Base-by-base conservation (phyloP, 2,888 invertebrate genomes). In the Drosophila anomelani region DNA sequence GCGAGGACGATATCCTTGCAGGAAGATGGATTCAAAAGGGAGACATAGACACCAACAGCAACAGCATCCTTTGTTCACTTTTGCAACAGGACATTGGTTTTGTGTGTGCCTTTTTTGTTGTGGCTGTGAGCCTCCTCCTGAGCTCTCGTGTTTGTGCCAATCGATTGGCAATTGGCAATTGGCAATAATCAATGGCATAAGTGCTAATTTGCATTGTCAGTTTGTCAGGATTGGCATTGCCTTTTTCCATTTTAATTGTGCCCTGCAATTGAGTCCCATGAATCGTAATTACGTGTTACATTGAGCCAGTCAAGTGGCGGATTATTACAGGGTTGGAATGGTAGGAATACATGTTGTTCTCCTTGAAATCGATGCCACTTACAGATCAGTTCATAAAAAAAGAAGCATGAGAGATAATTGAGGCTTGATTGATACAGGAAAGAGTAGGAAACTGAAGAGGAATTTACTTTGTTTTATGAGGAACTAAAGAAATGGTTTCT, bases 141-240 rank as follows among this genome's bases (percentile, higher is more conserved):
- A 12, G 29, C 38, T 15, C 51, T 39, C 56, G 23, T 55, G 54
- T 46, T 54, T 67, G 34, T 68, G 67, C 68, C 29, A 77, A 76
- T 84, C 79, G 81, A 85, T 87, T 85, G 85, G 70, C 85, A 85
- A 88, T 87, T 82, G 85, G 29, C 29, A 85, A 88, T 85, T 80
- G 85, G 61, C 85, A 84, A 86, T 86, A 88, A 86, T 88, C 86
- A 81, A 82, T 79, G 77, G 84, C 54, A 76, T 81, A 88, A 86
- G 85, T 81, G 82, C 84, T 86, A 84, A 86, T 86, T 88, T 86
- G 73, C 56, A 86, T 86, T 88, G 88, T 78, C 75, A 49, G 72
- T 63, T 64, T 69, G 74, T 47, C 70, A 60, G 68, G 44, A 26
- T 12, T 47, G 47, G 29, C 47, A 47, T 44, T 63, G 71, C 36